A percentile compares a stretch with the other conserved stretches of the same genome.
Evolutionary conservation across 2,797 vertebrate species (phyloP).

Genomic region (Alfaro cultratus): DNA sequence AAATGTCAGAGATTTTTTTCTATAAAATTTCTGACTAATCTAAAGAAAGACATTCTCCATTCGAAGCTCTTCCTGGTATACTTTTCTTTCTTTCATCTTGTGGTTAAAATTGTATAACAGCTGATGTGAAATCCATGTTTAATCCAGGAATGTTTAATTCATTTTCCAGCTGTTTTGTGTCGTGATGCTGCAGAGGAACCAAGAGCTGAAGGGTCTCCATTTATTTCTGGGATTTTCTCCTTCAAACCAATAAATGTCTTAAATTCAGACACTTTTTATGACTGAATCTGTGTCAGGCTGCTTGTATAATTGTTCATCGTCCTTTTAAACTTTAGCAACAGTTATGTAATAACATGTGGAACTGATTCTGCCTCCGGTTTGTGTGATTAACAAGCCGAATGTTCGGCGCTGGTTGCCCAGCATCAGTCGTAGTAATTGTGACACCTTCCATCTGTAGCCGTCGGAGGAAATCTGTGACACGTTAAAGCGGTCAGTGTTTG

Average conservation of each 20-base stretch:
- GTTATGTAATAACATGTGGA: background rate
- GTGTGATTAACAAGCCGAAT: constrained; percentile 18
- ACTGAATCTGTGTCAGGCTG: background rate
- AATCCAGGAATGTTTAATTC: constrained; percentile 69
- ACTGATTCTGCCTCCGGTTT: constrained; percentile 2
- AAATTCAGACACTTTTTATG: background rate
- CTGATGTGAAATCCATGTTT: constrained; percentile 65
- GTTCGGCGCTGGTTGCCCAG: constrained; percentile 24
- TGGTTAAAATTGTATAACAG: constrained; percentile 74
- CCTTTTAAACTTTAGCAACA: background rate
- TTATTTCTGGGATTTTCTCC: background rate
- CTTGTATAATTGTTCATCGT: background rate
- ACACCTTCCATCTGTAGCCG: constrained; percentile 38
- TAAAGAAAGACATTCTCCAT: background rate
- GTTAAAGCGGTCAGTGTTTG: constrained; percentile 22
- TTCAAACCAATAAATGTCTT: background rate
- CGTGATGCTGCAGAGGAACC: background rate
- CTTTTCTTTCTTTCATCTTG: constrained; percentile 1
- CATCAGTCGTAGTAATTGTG: constrained; percentile 24
- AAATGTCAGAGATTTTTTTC: too few relatives aligned
- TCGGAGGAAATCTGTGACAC: background rate
- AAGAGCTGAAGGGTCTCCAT: rapidly evolving
- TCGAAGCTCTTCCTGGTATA: constrained; percentile 3
- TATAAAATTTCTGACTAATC: too few relatives aligned
- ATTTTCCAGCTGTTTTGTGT: constrained; percentile 42